Conservation (phyloP, 2,888 invertebrate genomes). For the Lampropteryx suffumata region DNA sequence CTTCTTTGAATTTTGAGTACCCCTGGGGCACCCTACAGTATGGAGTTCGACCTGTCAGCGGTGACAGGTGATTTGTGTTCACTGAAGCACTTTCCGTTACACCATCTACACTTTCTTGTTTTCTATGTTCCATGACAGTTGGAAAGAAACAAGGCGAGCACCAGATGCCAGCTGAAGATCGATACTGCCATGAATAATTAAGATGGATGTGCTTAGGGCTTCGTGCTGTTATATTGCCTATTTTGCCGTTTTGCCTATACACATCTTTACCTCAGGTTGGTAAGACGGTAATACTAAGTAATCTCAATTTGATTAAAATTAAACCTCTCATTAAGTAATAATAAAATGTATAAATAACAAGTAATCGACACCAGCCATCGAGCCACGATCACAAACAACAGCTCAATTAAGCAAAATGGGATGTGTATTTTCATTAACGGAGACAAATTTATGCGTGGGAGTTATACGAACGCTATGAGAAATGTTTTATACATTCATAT, state of each 20-base stretch:
- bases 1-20: too few species aligned
- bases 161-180: constrained; percentile 57
- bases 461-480: not conserved
- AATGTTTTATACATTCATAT: too few species aligned
- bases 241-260: constrained; percentile 22
- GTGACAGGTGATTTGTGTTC: not conserved
- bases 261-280: not conserved
- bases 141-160: constrained; percentile 41
- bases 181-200: constrained; percentile 72
- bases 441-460: not conserved
- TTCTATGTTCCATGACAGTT: constrained; percentile 12
- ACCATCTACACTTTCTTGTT: not conserved
- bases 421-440: constrained; percentile 11
- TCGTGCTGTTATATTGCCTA: constrained; percentile 30
- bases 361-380: constrained; percentile 3
- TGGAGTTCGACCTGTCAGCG: not conserved
- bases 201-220: constrained; percentile 59
- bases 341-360: not conserved
- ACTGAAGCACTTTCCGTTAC: not conserved
- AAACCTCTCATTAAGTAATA: too few species aligned
- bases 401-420: constrained; percentile 13
- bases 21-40: too few species aligned
- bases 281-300: too few species aligned
- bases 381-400: constrained; percentile 7
- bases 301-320: too few species aligned